Percentiles rank a stretch among this genome's conserved stretches.
Evolutionary conservation across 2,113 vertebrate genomes (phyloP).

Genomic region (Hippopotamus amphibius): DNA sequence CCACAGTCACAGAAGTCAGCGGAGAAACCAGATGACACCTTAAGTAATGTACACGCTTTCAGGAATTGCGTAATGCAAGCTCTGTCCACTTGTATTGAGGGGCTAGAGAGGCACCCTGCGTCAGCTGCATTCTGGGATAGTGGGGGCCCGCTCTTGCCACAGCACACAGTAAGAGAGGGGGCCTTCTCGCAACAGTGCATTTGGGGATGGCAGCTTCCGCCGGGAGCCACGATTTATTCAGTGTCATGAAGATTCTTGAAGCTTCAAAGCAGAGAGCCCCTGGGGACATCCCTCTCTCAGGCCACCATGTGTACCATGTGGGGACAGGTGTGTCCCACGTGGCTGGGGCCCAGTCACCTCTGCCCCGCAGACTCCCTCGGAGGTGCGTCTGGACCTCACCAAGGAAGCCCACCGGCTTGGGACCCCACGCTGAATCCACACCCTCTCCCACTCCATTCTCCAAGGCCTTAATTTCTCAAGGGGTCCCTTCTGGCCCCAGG

Average conservation of each 20-base stretch:
- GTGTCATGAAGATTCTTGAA: neutral
- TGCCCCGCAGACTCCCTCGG: too few relatives aligned
- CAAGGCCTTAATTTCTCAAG: neutral
- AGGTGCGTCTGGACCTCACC: neutral
- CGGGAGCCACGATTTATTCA: neutral
- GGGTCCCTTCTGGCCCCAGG: neutral
- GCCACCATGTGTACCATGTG: neutral
- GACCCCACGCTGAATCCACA: neutral
- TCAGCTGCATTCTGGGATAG: neutral
- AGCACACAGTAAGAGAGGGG: rapidly evolving
- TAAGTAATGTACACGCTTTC: neutral
- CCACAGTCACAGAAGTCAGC: neutral
- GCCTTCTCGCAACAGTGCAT: neutral
- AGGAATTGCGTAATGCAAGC: neutral
- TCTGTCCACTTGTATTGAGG: neutral
- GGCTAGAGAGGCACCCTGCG: neutral
- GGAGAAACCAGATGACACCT: neutral
- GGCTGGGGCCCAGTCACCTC: neutral
- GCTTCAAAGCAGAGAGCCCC: neutral
- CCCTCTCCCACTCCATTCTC: neutral
- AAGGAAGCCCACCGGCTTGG: neutral
- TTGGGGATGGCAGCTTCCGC: neutral
- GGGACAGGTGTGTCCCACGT: neutral
- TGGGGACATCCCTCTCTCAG: neutral
- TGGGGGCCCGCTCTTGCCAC: too few relatives aligned